These are phyloP conservation scores for Aspidiotus rigidus DNA, from an alignment of 2,888 invertebrate genomes.

Conservation along the genomic window DNA sequence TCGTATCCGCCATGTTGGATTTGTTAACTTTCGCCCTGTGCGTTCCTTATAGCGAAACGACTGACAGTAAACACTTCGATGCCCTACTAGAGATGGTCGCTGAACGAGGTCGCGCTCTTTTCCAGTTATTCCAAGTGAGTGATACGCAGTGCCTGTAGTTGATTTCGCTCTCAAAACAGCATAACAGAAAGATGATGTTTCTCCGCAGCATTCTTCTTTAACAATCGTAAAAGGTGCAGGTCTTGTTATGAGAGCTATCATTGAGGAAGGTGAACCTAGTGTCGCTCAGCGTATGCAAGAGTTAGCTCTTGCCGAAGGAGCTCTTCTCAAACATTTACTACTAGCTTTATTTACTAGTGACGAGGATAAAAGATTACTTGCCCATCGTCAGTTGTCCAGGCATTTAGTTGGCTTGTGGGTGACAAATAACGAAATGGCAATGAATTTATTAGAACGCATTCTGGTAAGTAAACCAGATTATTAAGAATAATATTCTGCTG, in stretches of 20 bases:
- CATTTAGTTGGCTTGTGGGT: conserved; percentile 95
- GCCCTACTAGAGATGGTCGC: conserved; percentile 88
- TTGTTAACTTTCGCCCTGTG: conserved; percentile 95
- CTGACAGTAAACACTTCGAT: conserved; percentile 93
- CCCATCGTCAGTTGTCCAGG: conserved; percentile 82
- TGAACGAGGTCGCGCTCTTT: conserved; percentile 77
- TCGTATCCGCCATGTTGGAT: conserved; percentile 95
- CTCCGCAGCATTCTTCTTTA: conserved; percentile 78
- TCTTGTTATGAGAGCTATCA: conserved; percentile 89
- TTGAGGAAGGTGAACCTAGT: conserved; percentile 91
- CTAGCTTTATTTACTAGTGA: conserved; percentile 78
- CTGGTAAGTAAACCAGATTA: conserved; percentile 54
- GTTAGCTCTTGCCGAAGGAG: conserved; percentile 90
- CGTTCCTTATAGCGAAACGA: conserved; percentile 98
- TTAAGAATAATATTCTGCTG: too few species aligned
- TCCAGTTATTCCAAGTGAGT: conserved; percentile 75
- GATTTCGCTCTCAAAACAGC: neutral
- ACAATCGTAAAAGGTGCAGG: conserved; percentile 96
- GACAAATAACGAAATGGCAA: conserved; percentile 84
- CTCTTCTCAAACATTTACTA: conserved; percentile 82
- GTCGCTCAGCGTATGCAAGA: conserved; percentile 92
- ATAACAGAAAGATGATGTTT: neutral
- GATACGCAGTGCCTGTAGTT: neutral
- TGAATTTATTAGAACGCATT: conserved; percentile 73
- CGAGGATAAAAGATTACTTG: conserved; percentile 69